Evolutionary conservation across 2,797 vertebrate genomes (phyloP), one percentile per base, ranked within the genome.

Genomic region (Echeneis naucrates): DNA sequence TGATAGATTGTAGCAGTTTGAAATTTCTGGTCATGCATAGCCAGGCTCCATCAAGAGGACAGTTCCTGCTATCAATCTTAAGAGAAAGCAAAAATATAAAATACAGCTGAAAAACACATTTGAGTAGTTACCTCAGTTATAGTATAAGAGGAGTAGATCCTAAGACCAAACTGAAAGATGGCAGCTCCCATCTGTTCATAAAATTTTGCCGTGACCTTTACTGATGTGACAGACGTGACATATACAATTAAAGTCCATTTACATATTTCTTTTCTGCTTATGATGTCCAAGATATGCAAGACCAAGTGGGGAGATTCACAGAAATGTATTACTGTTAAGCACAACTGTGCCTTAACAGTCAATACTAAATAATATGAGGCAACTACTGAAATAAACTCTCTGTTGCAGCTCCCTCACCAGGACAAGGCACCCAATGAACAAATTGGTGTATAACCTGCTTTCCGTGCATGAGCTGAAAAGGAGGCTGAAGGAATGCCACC

Each of bases 391-490:
- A 21, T 76, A 44, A 74, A 70, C n/a, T 78, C 8, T 84, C 21
- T 53, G 33, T 80, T 78, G 35, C 92, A 97, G 96, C 70, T 95
- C 95, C 68, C 32, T 56, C 56, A 56, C 63, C 13, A 69, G 42
- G 2, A 12, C 72, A 35, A 95, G 95, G 81, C 96, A 93, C 71
- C 92, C 93, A 0, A 89, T 98, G 91, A 80, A 93, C 11, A 99
- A 99, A 87, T 84, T 96, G 1, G 96, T 99, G 16, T 99, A 99
- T 90, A 95, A 95, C 80, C 91, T 99, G 57, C 94, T 99, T 40
- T 95, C 96, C 1, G 87, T 95, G 16, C 93, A 93, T 6, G 96
- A 98, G 16, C 87, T 99, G 83, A 97, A 90, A 92, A 96, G 90
- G 84, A 96, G 91, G 71, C 91, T 99, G 9, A 96, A 92, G 82